A percentile compares a stretch with the other conserved stretches of the same genome.
Conservation (phyloP, 2,888 invertebrate genomes). For the Cybosia mesomella region DNA sequence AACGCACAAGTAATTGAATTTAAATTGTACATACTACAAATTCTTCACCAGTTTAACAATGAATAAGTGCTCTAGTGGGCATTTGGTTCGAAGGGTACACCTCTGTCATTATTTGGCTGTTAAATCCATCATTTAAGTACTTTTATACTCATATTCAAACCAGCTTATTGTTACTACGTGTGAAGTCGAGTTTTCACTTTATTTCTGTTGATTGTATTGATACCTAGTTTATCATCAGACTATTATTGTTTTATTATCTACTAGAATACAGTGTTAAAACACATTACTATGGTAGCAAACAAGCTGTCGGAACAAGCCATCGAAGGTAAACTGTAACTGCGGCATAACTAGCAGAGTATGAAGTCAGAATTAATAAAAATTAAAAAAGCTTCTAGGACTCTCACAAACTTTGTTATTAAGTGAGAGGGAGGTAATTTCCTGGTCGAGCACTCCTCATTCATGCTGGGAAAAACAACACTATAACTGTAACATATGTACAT, state of each 20-base stretch:
- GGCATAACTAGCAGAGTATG: not conserved
- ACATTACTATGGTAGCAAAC: not conserved
- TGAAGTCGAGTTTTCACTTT: slow-evolving; percentile 2
- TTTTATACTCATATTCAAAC: slow-evolving; percentile 16
- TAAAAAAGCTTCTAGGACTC: too few relatives aligned
- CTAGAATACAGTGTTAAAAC: not conserved
- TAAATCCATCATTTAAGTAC: slow-evolving; percentile 53
- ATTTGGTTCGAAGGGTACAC: slow-evolving; percentile 34
- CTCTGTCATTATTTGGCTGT: slow-evolving; percentile 60
- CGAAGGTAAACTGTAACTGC: not conserved
- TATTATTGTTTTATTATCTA: not conserved
- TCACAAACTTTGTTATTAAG: too few relatives aligned
- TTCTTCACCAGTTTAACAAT: slow-evolving; percentile 58
- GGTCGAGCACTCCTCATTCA: not conserved
- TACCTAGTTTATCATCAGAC: not conserved
- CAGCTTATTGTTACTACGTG: slow-evolving; percentile 16
- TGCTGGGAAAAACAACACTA: not conserved
- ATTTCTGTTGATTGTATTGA: not conserved
- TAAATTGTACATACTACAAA: not conserved
- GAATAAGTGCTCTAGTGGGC: slow-evolving; percentile 35
- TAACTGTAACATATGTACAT: too few relatives aligned
- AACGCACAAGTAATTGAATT: slow-evolving; percentile 33
- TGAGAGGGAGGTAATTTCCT: not conserved
- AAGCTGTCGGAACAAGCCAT: not conserved
- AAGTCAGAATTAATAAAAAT: not conserved